Percentiles rank a stretch among this genome's conserved stretches.
phyloP scores from a whole-genome alignment of 1,140 invertebrate genomes.

The Brachionus plicatilis region DNA sequence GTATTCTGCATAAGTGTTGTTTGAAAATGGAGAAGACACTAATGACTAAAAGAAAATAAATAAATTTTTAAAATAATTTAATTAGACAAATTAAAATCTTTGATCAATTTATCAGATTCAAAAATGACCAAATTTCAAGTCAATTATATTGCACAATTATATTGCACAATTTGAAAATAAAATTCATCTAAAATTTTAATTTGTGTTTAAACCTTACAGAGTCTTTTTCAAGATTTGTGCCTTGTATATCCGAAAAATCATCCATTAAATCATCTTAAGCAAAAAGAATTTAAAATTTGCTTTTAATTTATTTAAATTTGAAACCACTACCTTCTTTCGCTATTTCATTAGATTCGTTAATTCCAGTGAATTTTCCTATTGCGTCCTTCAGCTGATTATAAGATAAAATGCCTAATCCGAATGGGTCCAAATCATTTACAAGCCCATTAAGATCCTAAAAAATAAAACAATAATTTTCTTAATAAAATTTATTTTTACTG shows the following conservation, averaged over 20 bases:
- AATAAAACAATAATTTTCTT: background rate
- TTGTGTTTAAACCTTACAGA: background rate
- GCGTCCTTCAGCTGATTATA: background rate
- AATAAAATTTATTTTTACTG: no score
- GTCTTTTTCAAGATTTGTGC: background rate
- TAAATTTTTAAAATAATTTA: background rate
- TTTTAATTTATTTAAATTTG: background rate
- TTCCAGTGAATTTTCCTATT: background rate
- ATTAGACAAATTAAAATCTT: no score
- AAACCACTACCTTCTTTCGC: background rate
- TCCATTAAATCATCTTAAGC: background rate
- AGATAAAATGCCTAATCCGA: background rate
- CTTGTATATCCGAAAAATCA: background rate
- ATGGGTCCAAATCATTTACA: conserved; percentile 12
- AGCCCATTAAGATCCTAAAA: background rate
- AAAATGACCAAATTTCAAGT: no score
- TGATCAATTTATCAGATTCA: no score
- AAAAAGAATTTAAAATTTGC: background rate
- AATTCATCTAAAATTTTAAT: background rate
- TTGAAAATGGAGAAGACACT: background rate
- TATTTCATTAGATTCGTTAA: background rate
- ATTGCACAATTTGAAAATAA: background rate
- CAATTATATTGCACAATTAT: no score
- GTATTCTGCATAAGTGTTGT: conserved; percentile 1
- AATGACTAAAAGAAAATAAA: background rate